These are phyloP conservation scores for Drosophila ogumai DNA, from an alignment of 1,140 invertebrate genomes.

Conservation along the genomic window DNA sequence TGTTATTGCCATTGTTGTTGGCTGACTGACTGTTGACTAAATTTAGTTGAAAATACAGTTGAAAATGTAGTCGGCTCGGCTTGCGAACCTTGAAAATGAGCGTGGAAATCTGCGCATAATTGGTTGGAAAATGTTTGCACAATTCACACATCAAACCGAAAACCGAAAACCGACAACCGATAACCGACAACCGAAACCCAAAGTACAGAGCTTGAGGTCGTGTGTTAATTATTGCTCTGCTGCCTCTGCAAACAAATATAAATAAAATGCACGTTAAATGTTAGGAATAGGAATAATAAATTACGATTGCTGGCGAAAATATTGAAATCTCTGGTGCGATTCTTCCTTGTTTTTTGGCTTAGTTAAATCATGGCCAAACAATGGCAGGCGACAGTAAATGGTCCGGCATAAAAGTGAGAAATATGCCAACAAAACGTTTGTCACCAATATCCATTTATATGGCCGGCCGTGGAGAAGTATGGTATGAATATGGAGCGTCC, in stretches of 20 bases:
- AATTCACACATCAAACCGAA: slow-evolving; percentile 47
- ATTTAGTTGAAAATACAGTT: slow-evolving; percentile 55
- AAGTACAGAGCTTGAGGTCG: slow-evolving; percentile 32
- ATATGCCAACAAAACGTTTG: slow-evolving; percentile 53
- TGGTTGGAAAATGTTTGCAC: slow-evolving; percentile 65
- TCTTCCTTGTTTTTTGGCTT: slow-evolving; percentile 15
- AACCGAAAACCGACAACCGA: not conserved
- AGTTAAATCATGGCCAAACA: slow-evolving; percentile 58
- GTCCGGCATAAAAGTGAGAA: slow-evolving; percentile 33
- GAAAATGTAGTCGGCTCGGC: slow-evolving; percentile 21
- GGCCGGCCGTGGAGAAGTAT: not conserved
- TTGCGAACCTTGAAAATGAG: slow-evolving; percentile 59
- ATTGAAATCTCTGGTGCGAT: slow-evolving; percentile 31
- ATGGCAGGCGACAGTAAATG: slow-evolving; percentile 59
- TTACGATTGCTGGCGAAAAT: slow-evolving; percentile 36
- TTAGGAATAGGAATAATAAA: slow-evolving; percentile 29
- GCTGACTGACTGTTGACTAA: slow-evolving; percentile 32
- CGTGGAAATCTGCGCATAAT: slow-evolving; percentile 66
- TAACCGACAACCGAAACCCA: slow-evolving; percentile 18
- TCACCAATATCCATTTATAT: slow-evolving; percentile 35
- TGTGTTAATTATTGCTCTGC: slow-evolving; percentile 51
- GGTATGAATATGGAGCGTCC: slow-evolving; percentile 3
- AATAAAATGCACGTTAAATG: slow-evolving; percentile 54
- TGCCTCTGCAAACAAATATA: slow-evolving; percentile 34
- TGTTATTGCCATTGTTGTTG: slow-evolving; percentile 51